Evolutionary conservation across 1,140 invertebrate species (phyloP).

Genomic region (Philaenus spumarius): DNA sequence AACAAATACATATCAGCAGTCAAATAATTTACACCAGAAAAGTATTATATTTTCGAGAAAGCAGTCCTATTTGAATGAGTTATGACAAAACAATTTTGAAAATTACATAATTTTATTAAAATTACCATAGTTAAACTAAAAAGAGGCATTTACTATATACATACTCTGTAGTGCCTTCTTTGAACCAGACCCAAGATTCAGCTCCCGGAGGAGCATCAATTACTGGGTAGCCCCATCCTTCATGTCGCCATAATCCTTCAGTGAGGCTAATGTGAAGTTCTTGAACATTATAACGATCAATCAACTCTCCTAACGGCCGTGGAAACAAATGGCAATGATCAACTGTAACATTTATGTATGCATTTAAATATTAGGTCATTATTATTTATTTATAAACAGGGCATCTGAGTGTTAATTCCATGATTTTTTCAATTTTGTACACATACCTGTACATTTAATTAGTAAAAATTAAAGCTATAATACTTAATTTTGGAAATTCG

Average conservation of each 20-base stretch:
- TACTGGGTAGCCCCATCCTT: slow-evolving; percentile 88
- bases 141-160: slow-evolving; percentile 23
- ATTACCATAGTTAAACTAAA: too few relatives aligned
- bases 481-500: too few relatives aligned
- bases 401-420: background rate
- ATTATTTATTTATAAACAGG: background rate
- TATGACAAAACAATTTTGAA: too few relatives aligned
- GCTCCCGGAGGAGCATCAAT: slow-evolving; percentile 84
- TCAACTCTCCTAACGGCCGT: slow-evolving; percentile 82
- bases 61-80: background rate
- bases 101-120: too few relatives aligned
- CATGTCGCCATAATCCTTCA: slow-evolving; percentile 87
- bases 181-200: slow-evolving; percentile 90
- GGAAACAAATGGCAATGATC: slow-evolving; percentile 79
- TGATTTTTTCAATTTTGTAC: too few relatives aligned
- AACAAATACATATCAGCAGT: too few relatives aligned
- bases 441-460: too few relatives aligned
- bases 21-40: background rate
- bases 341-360: slow-evolving; percentile 24
- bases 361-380: background rate
- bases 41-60: background rate
- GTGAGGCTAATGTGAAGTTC: slow-evolving; percentile 90
- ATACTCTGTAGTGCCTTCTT: slow-evolving; percentile 45
- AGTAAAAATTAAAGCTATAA: too few relatives aligned
- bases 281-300: slow-evolving; percentile 73